Conservation (phyloP, 1,140 invertebrate genomes). For the Sinella curviseta region DNA sequence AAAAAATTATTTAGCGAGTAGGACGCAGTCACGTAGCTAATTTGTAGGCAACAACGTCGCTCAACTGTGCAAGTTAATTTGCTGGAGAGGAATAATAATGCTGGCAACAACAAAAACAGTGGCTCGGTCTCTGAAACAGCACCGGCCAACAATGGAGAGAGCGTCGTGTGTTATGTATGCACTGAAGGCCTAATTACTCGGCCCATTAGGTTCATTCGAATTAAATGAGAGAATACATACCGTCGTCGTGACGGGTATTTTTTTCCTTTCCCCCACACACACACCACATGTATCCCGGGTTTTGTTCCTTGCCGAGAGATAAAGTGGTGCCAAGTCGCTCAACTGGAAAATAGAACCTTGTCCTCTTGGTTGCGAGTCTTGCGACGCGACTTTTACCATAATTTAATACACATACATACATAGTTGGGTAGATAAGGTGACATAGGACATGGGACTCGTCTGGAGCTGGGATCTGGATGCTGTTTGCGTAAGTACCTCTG, state of each 20-base stretch:
- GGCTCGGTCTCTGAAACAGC: not conserved
- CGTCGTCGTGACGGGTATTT: constrained; percentile 45
- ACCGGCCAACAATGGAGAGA: not conserved
- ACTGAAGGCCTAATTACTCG: constrained; percentile 46
- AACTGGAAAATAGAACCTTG: constrained; percentile 49
- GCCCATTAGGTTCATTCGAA: constrained; percentile 48
- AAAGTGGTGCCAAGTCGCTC: constrained; percentile 49
- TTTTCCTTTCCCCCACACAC: constrained; percentile 33
- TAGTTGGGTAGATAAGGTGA: too few relatives aligned
- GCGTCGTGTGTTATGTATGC: constrained; percentile 12
- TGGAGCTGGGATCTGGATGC: too few relatives aligned
- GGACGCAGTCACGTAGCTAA: not conserved
- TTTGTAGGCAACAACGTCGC: not conserved
- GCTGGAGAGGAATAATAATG: not conserved
- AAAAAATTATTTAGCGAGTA: not conserved
- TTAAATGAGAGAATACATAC: constrained; percentile 50
- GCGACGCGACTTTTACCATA: not conserved
- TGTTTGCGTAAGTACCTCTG: too few relatives aligned
- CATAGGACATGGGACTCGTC: too few relatives aligned
- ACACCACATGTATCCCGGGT: not conserved
- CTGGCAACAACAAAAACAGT: not conserved
- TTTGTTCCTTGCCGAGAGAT: constrained; percentile 30
- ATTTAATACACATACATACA: too few relatives aligned
- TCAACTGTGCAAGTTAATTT: not conserved
- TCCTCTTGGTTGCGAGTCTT: constrained; percentile 32